Percentiles rank a stretch among this genome's conserved stretches.
Evolutionary conservation across 2,888 invertebrate genomes (phyloP).

Genomic region (Sesia apiformis): DNA sequence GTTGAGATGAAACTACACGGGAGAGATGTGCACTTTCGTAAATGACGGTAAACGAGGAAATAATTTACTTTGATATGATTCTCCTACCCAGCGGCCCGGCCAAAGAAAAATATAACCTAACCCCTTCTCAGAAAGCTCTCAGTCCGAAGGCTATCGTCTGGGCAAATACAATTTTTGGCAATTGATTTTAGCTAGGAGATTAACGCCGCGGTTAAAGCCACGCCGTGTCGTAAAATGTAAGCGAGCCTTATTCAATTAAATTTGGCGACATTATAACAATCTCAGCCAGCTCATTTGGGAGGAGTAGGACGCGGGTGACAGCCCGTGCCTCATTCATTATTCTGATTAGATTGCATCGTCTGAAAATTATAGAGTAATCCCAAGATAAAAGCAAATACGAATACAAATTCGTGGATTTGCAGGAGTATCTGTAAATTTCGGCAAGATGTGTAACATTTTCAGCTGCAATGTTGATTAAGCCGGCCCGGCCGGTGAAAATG

Average conservation of each 20-base stretch:
- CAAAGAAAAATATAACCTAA: conserved; percentile 39
- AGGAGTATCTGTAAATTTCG: no score
- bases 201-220: conserved; percentile 57
- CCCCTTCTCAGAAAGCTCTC: conserved; percentile 26
- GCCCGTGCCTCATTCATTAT: conserved; percentile 9
- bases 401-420: no score
- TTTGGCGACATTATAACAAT: conserved; percentile 67
- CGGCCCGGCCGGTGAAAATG: no score
- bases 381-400: no score
- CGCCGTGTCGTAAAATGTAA: conserved; percentile 65
- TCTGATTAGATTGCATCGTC: conserved; percentile 3
- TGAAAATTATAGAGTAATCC: neutral
- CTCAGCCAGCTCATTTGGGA: conserved; percentile 57
- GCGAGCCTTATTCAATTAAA: conserved; percentile 72
- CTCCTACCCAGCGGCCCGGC: conserved; percentile 32
- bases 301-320: conserved; percentile 36
- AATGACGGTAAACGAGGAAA: conserved; percentile 55
- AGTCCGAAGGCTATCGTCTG: conserved; percentile 21
- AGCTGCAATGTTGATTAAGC: no score
- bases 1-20: conserved; percentile 16
- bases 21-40: conserved; percentile 52
- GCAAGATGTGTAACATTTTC: no score
- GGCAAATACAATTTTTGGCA: conserved; percentile 63
- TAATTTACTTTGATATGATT: conserved; percentile 67
- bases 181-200: conserved; percentile 66